A percentile compares a stretch with the other conserved stretches of the same genome.
Conservation (phyloP, 2,113 vertebrate genomes). For the Ptilonorhynchus violaceus region DNA sequence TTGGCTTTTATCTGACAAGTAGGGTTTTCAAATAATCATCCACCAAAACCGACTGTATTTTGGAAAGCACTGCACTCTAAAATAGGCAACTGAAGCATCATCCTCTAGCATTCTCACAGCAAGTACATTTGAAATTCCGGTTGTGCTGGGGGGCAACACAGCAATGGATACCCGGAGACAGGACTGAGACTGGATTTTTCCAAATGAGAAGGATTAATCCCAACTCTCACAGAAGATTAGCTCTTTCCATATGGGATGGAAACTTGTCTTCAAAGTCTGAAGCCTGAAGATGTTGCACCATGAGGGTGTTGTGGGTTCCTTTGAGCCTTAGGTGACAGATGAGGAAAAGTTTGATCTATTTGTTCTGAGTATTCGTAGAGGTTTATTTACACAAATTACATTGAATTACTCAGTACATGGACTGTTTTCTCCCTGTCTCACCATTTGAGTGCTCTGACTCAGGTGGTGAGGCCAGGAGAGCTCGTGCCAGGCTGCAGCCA, state of each 20-base stretch:
- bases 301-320: not conserved
- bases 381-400: not conserved
- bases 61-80: not conserved
- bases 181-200: not conserved
- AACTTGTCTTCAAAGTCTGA: not conserved
- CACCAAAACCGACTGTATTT: not conserved
- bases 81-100: not conserved
- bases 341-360: not conserved
- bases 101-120: not conserved
- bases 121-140: not conserved
- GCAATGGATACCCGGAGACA: not conserved
- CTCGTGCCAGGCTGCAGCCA: not conserved
- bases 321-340: not conserved
- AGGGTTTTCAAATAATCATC: not conserved
- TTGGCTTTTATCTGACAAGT: not conserved
- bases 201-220: not conserved
- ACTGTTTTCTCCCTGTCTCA: not conserved
- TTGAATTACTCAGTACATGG: not conserved
- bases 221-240: not conserved
- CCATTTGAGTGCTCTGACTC: not conserved
- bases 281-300: not conserved
- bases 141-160: not conserved
- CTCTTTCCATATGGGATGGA: not conserved
- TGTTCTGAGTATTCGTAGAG: not conserved
- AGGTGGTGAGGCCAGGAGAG: not conserved